A percentile compares a stretch with the other conserved stretches of the same genome.
These are phyloP conservation scores for Belonocnema kinseyi DNA, from an alignment of 1,140 invertebrate genomes.

Conservation along the genomic window DNA sequence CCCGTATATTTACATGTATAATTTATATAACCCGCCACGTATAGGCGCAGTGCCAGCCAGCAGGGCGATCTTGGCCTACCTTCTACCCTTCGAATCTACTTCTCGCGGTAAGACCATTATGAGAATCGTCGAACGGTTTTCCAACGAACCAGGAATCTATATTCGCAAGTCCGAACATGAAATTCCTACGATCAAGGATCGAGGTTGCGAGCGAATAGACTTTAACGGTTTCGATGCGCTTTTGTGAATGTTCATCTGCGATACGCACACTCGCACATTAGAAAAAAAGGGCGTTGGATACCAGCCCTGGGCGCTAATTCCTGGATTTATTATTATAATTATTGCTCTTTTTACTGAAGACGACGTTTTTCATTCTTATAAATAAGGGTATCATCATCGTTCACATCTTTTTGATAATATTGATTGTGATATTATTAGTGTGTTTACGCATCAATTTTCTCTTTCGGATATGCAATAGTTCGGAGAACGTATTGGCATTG, in stretches of 20 bases:
- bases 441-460: neutral
- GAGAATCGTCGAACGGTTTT: conserved; percentile 31
- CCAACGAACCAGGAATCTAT: conserved; percentile 44
- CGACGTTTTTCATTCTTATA: neutral
- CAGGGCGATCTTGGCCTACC: conserved; percentile 49
- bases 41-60: conserved; percentile 45
- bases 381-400: neutral
- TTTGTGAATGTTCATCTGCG: conserved; percentile 19
- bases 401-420: neutral
- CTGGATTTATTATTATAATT: conserved; percentile 14
- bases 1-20: conserved; percentile 73
- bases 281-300: neutral
- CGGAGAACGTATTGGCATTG: neutral
- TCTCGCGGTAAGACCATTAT: too few relatives aligned
- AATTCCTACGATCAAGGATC: conserved; percentile 52
- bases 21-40: conserved; percentile 69
- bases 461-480: neutral
- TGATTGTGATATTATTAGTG: neutral
- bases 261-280: neutral
- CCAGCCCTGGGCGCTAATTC: conserved; percentile 2
- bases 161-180: conserved; percentile 44
- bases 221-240: conserved; percentile 14
- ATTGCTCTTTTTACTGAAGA: neutral
- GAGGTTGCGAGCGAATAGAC: neutral
- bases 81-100: conserved; percentile 40